Percentiles rank a stretch among this genome's conserved stretches.
Conservation (phyloP, 1,140 invertebrate genomes). For the Drosophila littoralis region DNA sequence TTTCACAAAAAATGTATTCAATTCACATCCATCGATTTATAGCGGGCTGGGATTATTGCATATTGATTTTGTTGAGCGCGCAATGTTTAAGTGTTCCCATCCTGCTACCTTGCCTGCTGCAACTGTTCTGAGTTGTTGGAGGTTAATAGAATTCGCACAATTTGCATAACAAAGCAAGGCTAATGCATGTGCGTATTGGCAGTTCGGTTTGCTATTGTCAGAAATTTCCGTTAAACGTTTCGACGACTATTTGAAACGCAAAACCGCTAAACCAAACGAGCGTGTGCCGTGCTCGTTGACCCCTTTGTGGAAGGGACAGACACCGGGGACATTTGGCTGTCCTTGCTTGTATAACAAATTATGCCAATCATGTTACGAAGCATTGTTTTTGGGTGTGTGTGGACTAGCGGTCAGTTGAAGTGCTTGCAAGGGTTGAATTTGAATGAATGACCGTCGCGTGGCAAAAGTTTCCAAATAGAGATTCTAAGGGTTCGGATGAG, state of each 20-base stretch:
- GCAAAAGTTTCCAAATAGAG: background rate
- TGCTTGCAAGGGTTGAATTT: slow-evolving; percentile 55
- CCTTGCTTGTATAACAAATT: slow-evolving; percentile 32
- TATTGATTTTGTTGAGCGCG: slow-evolving; percentile 21
- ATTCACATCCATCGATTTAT: slow-evolving; percentile 7
- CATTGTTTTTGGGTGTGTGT: slow-evolving; percentile 18
- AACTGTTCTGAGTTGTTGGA: slow-evolving; percentile 27
- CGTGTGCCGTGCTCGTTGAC: slow-evolving; percentile 57
- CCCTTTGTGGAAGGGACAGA: slow-evolving; percentile 18
- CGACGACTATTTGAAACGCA: slow-evolving; percentile 30
- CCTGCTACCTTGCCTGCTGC: slow-evolving; percentile 1
- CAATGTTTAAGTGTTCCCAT: background rate
- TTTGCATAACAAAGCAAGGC: slow-evolving; percentile 62
- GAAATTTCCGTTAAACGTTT: slow-evolving; percentile 47
- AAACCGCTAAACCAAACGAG: slow-evolving; percentile 35
- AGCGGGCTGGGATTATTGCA: background rate
- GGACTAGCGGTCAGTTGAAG: slow-evolving; percentile 65
- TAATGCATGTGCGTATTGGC: slow-evolving; percentile 49
- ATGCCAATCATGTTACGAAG: slow-evolving; percentile 39
- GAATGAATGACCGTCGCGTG: slow-evolving; percentile 27
- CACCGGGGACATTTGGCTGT: slow-evolving; percentile 9
- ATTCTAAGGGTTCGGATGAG: slow-evolving; percentile 8
- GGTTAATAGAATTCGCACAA: slow-evolving; percentile 19
- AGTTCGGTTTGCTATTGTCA: slow-evolving; percentile 37
- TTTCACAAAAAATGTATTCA: slow-evolving; percentile 5